Base-by-base conservation (phyloP, 2,888 invertebrate species). In the Orthonevra nobilis region DNA sequence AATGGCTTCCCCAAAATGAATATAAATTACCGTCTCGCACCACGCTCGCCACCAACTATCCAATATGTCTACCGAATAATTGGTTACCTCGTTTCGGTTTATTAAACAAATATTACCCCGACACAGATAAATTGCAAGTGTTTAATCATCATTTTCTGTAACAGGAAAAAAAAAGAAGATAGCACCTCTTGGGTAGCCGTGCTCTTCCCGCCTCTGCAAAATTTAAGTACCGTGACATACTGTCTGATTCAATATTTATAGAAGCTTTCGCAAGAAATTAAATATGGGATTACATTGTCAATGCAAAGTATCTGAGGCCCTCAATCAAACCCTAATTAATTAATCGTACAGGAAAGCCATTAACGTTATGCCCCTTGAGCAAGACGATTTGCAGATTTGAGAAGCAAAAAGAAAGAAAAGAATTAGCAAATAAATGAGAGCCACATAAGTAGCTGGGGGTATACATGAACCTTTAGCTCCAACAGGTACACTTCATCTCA, bases 401-500 rank as follows among this genome's bases (percentile, higher is more conserved):
- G n/a, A n/a, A n/a, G n/a, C n/a, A n/a, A n/a, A n/a, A n/a, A n/a
- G n/a, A n/a, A n/a, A n/a, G n/a, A 32, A 32, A 32, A 32, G 32
- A n/a, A 32, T 32, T 32, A n/a, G n/a, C n/a, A 3, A 32, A 26
- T 5, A 26, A 26, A 26, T 26, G 4, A 26, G 7, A 26, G 26
- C 3, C 3, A 34, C 34, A 10, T n/a, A 34, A 34, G 34, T n/a
- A n/a, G n/a, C n/a, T n/a, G n/a, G n/a, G n/a, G n/a, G n/a, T n/a
- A n/a, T n/a, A n/a, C n/a, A 52, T 40, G 38, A 66, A 50, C 50
- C 68, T 26, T 34, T 52, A 46, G n/a, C 32, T 12, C 34, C 46
- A 46, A 17, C 26, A 44, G 34, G 44, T 68, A 69, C n/a, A n/a
- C 54, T 58, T 36, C 30, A 64, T 56, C 56, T 63, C 14, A 40